These are phyloP conservation scores for Papilio glaucus DNA, from an alignment of 1,140 invertebrate species.

Conservation along the genomic window DNA sequence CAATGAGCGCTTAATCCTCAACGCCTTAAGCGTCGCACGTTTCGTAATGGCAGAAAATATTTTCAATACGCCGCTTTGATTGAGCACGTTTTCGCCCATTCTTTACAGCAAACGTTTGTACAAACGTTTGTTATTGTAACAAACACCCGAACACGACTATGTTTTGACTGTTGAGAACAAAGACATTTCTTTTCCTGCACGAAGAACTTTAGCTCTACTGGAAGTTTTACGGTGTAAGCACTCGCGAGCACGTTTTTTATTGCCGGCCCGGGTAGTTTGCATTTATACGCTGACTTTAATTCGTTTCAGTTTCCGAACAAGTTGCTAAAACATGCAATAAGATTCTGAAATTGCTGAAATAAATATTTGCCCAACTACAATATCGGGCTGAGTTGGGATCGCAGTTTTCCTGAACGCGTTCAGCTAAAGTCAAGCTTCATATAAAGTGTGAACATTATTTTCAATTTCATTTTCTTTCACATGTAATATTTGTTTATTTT, in stretches of 20 bases:
- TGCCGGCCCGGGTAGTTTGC: conserved; percentile 38
- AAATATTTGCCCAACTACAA: conserved; percentile 16
- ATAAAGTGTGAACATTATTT: conserved; percentile 1
- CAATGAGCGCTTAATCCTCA: conserved; percentile 69
- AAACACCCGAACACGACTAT: conserved; percentile 66
- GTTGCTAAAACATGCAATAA: conserved; percentile 36
- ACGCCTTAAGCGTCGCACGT: conserved; percentile 55
- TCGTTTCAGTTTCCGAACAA: conserved; percentile 30
- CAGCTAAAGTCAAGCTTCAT: neutral
- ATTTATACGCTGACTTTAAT: conserved; percentile 43
- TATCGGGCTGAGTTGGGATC: conserved; percentile 14
- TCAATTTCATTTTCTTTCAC: neutral
- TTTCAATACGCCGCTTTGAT: conserved; percentile 51
- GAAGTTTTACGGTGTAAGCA: conserved; percentile 56
- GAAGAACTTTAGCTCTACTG: conserved; percentile 51
- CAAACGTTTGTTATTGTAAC: conserved; percentile 71
- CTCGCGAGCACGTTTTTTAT: conserved; percentile 45
- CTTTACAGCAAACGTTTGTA: conserved; percentile 43
- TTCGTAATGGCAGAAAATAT: conserved; percentile 39
- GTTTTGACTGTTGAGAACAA: conserved; percentile 78
- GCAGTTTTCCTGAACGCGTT: neutral
- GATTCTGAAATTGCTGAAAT: conserved; percentile 27
- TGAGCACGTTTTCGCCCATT: conserved; percentile 61
- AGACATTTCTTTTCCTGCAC: conserved; percentile 57
- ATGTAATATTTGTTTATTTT: neutral